These are phyloP conservation scores for Seira sanloemensis DNA, from an alignment of 2,888 invertebrate species.

Conservation along the genomic window DNA sequence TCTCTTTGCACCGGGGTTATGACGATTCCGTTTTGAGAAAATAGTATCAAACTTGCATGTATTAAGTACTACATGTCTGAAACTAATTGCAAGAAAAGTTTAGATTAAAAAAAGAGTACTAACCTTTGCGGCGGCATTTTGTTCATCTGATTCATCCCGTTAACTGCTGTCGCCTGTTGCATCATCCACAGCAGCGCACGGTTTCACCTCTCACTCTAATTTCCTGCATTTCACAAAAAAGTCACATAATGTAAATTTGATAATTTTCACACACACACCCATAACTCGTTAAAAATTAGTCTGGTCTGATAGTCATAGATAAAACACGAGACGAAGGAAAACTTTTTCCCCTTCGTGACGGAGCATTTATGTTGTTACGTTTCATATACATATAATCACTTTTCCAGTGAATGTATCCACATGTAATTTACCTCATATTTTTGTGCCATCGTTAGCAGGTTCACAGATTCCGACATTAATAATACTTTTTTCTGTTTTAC, in stretches of 20 bases:
- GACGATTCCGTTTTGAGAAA: too few relatives aligned
- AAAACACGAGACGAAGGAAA: too few relatives aligned
- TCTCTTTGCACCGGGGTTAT: too few relatives aligned
- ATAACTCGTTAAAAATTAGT: too few relatives aligned
- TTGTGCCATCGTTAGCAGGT: neutral
- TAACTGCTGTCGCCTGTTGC: slow-evolving; percentile 73
- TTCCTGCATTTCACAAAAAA: slow-evolving; percentile 65
- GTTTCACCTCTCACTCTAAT: slow-evolving; percentile 69
- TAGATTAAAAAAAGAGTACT: slow-evolving; percentile 58
- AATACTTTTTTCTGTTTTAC: neutral
- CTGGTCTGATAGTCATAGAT: too few relatives aligned
- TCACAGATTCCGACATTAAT: neutral
- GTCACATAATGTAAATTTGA: slow-evolving; percentile 10
- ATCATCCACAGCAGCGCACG: slow-evolving; percentile 70
- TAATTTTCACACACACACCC: neutral
- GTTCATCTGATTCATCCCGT: slow-evolving; percentile 73
- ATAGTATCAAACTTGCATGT: too few relatives aligned
- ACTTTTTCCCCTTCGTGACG: too few relatives aligned
- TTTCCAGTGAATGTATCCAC: too few relatives aligned
- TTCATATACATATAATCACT: neutral
- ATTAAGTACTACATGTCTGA: too few relatives aligned
- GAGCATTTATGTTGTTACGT: slow-evolving; percentile 1
- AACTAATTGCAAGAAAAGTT: too few relatives aligned
- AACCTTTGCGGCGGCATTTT: slow-evolving; percentile 74
- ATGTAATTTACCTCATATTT: slow-evolving; percentile 8